Evolutionary conservation across 2,113 vertebrate species (phyloP), one percentile per base, ranked within the genome.

Genomic region (Hippocampus abdominalis): DNA sequence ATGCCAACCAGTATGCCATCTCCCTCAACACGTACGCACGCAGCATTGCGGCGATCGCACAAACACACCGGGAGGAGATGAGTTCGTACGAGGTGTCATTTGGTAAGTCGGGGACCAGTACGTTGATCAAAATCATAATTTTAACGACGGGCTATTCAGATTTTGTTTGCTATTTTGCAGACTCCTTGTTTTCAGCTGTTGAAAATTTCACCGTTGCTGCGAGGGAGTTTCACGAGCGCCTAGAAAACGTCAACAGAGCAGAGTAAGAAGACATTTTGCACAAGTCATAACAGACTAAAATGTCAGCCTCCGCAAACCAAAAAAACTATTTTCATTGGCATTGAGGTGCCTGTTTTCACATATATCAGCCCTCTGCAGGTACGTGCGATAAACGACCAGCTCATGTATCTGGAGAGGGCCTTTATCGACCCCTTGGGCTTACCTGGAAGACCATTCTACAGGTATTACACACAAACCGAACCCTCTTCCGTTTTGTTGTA

Each of bases 371-470:
- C 84, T 64, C 69, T 94, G 57, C 82, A 90, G 73, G 81, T 96
- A 18, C 92, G 96, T 70, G 88, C 93, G 68, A 82, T 93, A 61
- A 99, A 99, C 0, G 96, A 99, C 73, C 96, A 97, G 82, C 80
- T 97, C 70, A 98, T 98, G 95, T 90, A 96, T 73, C 66, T 95
- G 61, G 96, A 99, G 84, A 92, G 96, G 89, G 93, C 95, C 53
- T 97, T 99, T 82, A 95, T 91, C 7, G 96, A 98, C 84, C 96
- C 95, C 21, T 89, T 97, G 81, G 96, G 96, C 1, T 91, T 99
- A 86, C 96, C 96, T 72, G 94, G 92, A 54, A 93, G 95, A 79
- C 94, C 91, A 3, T 99, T 98, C 87, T 97, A 99, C 88, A 96
- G 96, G 96, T 97, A 74, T 46, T 71, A 72, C 23, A 63, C 36